These are phyloP conservation scores for Pluvialis apricaria DNA, from an alignment of 2,113 vertebrate genomes.

Conservation along the genomic window DNA sequence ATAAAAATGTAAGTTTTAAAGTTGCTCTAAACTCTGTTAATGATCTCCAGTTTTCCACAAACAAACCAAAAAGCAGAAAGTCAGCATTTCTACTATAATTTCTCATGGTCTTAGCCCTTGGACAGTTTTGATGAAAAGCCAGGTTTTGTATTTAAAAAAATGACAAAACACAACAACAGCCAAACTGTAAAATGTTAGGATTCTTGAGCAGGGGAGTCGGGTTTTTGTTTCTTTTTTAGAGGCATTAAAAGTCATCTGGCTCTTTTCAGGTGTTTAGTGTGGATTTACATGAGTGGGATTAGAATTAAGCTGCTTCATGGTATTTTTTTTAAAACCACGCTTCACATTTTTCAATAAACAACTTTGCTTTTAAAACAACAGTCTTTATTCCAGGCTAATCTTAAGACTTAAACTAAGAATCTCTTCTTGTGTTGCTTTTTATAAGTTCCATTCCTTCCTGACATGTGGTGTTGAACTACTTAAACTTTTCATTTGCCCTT, in stretches of 20 bases:
- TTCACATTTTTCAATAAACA: background rate
- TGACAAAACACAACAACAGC: background rate
- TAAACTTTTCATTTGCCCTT: background rate
- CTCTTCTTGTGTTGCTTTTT: no score
- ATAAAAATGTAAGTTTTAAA: background rate
- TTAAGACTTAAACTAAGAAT: no score
- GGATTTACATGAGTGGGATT: background rate
- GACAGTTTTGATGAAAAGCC: background rate
- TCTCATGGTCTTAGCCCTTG: background rate
- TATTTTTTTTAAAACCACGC: background rate
- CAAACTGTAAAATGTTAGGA: background rate
- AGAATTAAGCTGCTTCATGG: constrained; percentile 1
- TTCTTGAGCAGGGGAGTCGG: background rate
- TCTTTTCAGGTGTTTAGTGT: background rate
- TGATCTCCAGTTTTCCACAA: background rate
- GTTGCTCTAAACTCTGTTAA: background rate
- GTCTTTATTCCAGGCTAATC: background rate
- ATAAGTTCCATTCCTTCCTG: background rate
- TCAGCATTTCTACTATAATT: background rate
- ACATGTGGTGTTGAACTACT: background rate
- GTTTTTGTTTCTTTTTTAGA: background rate
- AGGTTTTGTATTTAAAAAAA: background rate
- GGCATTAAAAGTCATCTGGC: background rate
- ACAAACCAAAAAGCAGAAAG: background rate
- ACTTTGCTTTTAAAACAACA: constrained; percentile 1